phyloP scores from a whole-genome alignment of 2,113 vertebrate genomes.

The Mirounga angustirostris region DNA sequence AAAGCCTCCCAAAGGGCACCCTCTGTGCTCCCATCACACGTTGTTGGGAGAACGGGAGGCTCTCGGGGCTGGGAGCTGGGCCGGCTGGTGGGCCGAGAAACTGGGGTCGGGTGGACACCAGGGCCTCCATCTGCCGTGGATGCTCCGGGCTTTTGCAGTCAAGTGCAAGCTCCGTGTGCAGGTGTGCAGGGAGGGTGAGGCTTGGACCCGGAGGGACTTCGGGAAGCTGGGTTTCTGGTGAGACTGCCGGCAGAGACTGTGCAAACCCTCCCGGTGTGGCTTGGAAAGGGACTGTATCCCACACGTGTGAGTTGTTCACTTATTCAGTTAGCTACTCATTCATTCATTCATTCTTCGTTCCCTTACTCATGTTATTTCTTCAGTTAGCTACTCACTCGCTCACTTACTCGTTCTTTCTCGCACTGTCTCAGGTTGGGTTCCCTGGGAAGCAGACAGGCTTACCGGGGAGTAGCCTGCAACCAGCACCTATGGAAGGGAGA shows the following conservation, averaged over 20 bases:
- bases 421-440: accelerated
- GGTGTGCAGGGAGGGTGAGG: neutral
- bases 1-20: slow-evolving; percentile 64
- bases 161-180: neutral
- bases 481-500: neutral
- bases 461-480: accelerated
- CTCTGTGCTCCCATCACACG: neutral
- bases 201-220: accelerated
- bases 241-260: neutral
- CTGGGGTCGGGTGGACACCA: slow-evolving; percentile 38
- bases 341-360: neutral
- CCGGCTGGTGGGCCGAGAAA: neutral
- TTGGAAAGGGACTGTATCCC: neutral
- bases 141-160: neutral
- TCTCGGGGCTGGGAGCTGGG: neutral
- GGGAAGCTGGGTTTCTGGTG: neutral
- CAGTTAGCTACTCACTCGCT: neutral
- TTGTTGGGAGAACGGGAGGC: neutral
- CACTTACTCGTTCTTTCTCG: neutral
- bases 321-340: neutral
- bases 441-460: neutral
- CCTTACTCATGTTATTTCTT: neutral
- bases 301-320: neutral
- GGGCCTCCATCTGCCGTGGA: slow-evolving; percentile 8
- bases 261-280: neutral